These are phyloP conservation scores for Parasteatoda lunata DNA, from an alignment of 2,888 invertebrate genomes.

Conservation along the genomic window DNA sequence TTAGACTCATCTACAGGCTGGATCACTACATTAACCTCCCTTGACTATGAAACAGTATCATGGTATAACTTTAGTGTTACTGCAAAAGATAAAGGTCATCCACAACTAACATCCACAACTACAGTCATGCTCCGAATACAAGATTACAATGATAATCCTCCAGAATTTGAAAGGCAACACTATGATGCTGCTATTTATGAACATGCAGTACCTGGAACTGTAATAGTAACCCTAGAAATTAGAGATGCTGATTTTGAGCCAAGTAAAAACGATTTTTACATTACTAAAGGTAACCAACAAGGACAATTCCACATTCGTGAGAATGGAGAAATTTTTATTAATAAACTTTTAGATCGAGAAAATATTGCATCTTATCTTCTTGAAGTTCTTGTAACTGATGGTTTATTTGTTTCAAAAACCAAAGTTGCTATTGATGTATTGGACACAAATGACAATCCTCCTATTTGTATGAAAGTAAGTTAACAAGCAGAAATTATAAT, in stretches of 20 bases:
- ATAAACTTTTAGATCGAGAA: slow-evolving; percentile 89
- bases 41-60: slow-evolving; percentile 85
- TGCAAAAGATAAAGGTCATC: slow-evolving; percentile 85
- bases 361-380: slow-evolving; percentile 83
- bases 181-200: slow-evolving; percentile 79
- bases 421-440: slow-evolving; percentile 83
- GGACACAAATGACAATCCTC: slow-evolving; percentile 94
- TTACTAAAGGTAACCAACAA: slow-evolving; percentile 86
- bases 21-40: slow-evolving; percentile 84
- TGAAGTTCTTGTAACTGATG: slow-evolving; percentile 92
- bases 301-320: slow-evolving; percentile 90
- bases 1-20: slow-evolving; percentile 91
- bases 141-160: slow-evolving; percentile 95
- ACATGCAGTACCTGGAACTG: slow-evolving; percentile 85
- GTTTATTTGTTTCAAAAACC: slow-evolving; percentile 87
- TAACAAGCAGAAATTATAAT: neutral
- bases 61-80: slow-evolving; percentile 86
- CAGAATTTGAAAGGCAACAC: slow-evolving; percentile 91
- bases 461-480: slow-evolving; percentile 82
- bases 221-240: slow-evolving; percentile 81
- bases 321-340: slow-evolving; percentile 89
- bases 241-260: slow-evolving; percentile 77
- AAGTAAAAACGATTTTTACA: slow-evolving; percentile 78
- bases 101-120: slow-evolving; percentile 83
- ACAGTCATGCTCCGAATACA: slow-evolving; percentile 85